Evolutionary conservation across 1,140 invertebrate genomes (phyloP), one percentile per base, ranked within the genome.

Genomic region (Apocrypta bakeri): DNA sequence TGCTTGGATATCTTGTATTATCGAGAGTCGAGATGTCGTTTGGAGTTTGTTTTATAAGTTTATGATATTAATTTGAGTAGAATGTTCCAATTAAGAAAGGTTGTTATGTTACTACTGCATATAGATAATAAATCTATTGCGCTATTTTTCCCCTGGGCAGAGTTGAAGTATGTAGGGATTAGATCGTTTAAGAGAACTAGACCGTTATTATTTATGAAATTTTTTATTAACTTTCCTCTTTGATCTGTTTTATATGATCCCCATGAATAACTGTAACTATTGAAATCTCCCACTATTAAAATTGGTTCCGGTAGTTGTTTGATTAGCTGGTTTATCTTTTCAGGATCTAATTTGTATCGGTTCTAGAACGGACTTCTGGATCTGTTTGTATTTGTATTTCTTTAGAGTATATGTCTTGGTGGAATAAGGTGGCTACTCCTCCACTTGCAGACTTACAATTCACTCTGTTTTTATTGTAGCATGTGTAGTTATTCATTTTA

Each of bases 231-330:
- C 81, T 66, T 86, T 27, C 87, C 88, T 85, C 88, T 86, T 33
- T 21, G 29, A 63, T 89, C 86, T 40, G 77, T 86, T 83, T 85
- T 85, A 6, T 85, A 11, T 24, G 84, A 87, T 0, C 87, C 88
- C 88, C 87, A 91, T 63, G 87, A 27, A 21, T 69, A 74, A 66
- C 87, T 88, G 40, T 90, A 87, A 31, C 85, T 86, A 68, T 89
- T 90, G 48, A 90, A 88, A 71, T 90, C 88, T 9, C 88, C 86
- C 24, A 87, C 8, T 9, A 90, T n/a, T 17, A 90, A 73, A 77
- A 85, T 89, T 1, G 87, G 88, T 69, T 69, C 73, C 6, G 87
- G 87, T 33, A 90, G 80, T 87, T 90, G 86, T 24, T 69, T 40
- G 3, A 87, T 80, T 11, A 90, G 29, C 14, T 86, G 71, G 72